A percentile compares a stretch with the other conserved stretches of the same genome.
phyloP scores from a whole-genome alignment of 2,113 vertebrate genomes.

The Tachysurus vachellii region DNA sequence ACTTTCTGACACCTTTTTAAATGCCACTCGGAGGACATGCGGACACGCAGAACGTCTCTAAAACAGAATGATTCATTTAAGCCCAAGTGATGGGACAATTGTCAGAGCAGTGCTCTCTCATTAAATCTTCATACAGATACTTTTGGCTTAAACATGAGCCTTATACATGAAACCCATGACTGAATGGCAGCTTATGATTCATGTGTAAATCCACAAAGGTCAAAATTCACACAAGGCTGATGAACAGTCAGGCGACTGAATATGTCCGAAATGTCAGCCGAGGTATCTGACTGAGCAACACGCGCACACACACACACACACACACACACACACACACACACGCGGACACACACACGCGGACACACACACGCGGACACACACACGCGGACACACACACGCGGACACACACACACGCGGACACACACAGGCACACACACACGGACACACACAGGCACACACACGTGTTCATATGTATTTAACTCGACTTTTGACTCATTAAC shows the following conservation, averaged over 20 bases:
- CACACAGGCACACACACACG: too few species aligned
- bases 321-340: too few species aligned
- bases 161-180: neutral
- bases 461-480: neutral
- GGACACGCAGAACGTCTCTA: neutral
- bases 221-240: neutral
- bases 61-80: slow-evolving; percentile 7
- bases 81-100: neutral
- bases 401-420: too few species aligned
- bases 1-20: slow-evolving; percentile 17
- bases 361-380: too few species aligned
- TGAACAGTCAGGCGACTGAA: neutral
- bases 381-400: too few species aligned
- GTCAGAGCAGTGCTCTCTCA: neutral
- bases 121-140: neutral
- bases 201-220: neutral
- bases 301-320: neutral
- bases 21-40: neutral
- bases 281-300: neutral
- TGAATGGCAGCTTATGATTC: neutral
- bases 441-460: too few species aligned
- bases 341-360: too few species aligned
- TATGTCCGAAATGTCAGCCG: neutral
- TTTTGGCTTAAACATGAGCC: neutral
- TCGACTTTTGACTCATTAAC: neutral